phyloP scores from a whole-genome alignment of 2,113 vertebrate species.

The Mesitornis unicolor region DNA sequence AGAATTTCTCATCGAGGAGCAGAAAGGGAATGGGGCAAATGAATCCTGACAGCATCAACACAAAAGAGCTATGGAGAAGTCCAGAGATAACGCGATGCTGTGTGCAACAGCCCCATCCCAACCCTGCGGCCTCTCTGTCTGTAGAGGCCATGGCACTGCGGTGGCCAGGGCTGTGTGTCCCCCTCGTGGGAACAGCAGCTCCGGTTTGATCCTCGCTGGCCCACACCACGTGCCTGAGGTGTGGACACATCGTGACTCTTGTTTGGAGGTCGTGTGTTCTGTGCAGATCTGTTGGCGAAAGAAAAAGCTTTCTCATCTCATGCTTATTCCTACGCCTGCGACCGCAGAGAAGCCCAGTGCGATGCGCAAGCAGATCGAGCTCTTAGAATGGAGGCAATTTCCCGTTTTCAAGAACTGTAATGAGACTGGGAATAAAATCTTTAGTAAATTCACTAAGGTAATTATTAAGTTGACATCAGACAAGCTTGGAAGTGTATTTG shows the following conservation, averaged over 20 bases:
- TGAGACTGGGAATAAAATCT: constrained; percentile 7
- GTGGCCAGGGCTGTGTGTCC: neutral
- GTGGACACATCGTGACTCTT: neutral
- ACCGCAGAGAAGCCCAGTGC: neutral
- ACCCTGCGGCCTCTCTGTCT: neutral
- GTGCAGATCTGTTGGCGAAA: neutral
- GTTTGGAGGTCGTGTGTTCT: neutral
- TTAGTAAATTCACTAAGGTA: constrained; percentile 36
- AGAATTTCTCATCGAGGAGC: neutral
- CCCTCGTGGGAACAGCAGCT: neutral
- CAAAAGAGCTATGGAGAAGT: neutral
- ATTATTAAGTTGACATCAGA: constrained; percentile 44
- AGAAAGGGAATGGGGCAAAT: neutral
- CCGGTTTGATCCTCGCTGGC: neutral
- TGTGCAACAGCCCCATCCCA: neutral
- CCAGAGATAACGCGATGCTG: neutral
- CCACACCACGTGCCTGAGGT: neutral
- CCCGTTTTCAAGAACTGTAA: constrained; percentile 59
- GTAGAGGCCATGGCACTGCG: neutral
- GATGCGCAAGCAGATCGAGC: constrained; percentile 11
- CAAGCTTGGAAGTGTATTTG: constrained; percentile 26
- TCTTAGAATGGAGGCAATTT: constrained; percentile 55
- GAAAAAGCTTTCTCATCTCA: neutral
- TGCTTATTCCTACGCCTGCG: neutral
- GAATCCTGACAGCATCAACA: neutral